Conservation (phyloP, 1,140 invertebrate genomes). For the Yoshiicerus persimilis region DNA sequence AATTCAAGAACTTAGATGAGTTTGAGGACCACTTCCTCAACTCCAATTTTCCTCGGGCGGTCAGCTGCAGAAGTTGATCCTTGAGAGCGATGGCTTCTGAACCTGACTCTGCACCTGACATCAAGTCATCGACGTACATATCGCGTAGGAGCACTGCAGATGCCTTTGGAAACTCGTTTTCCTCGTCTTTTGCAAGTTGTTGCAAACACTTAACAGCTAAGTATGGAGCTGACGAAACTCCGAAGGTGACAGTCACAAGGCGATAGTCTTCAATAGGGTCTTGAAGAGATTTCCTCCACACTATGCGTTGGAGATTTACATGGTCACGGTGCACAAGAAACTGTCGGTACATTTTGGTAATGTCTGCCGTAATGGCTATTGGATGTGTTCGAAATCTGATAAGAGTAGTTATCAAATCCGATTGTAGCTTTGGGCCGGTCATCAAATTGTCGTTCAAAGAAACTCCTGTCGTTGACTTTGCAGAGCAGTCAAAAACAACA, state of each 20-base stretch:
- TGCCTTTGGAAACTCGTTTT: slow-evolving; percentile 45
- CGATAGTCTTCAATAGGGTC: slow-evolving; percentile 44
- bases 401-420: slow-evolving; percentile 53
- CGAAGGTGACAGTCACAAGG: slow-evolving; percentile 53
- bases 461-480: too few relatives aligned
- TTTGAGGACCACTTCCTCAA: slow-evolving; percentile 55
- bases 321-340: slow-evolving; percentile 17
- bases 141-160: background rate
- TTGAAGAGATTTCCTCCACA: slow-evolving; percentile 52
- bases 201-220: slow-evolving; percentile 51
- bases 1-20: slow-evolving; percentile 42
- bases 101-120: background rate
- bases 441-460: too few relatives aligned
- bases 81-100: slow-evolving; percentile 41
- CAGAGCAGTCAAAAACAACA: too few relatives aligned
- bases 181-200: slow-evolving; percentile 51
- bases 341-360: slow-evolving; percentile 50
- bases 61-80: background rate
- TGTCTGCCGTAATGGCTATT: slow-evolving; percentile 51
- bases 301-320: slow-evolving; percentile 52
- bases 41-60: slow-evolving; percentile 43
- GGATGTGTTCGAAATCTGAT: slow-evolving; percentile 53
- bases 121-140: slow-evolving; percentile 40
- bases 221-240: slow-evolving; percentile 52
- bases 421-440: slow-evolving; percentile 51